Base-by-base conservation (phyloP, 2,888 invertebrate species). In the Zygogramma bicolorata region DNA sequence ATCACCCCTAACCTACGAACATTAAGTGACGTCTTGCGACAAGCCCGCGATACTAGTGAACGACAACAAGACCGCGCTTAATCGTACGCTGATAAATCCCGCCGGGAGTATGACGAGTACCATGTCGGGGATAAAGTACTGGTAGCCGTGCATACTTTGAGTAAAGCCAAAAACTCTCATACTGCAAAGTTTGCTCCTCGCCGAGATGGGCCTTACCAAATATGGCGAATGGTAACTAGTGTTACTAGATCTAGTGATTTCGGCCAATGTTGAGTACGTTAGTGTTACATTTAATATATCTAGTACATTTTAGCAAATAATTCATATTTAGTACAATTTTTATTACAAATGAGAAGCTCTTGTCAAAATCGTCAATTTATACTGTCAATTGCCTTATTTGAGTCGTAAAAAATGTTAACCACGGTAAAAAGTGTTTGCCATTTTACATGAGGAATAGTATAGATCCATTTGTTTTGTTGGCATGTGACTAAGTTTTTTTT, bases 71-170 rank as follows among this genome's bases (percentile, higher is more conserved):
- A 72, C 46, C 10, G 27, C 0, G 15, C 34, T 0, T 72, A 78
- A 38, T 25, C 22, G 6, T 57, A 72, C n/a, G 74, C 73, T 10
- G 76, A 77, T 25, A 42, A 20, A 18, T 10, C 22, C n/a, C 31
- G 78, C 66, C 67, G 77, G 10, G 66, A 69, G 0, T 49, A 20
- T n/a, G 22, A 60, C 6, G 29, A 10, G 20, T 80, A 74, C 22
- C 58, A 78, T 15, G 61, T 78, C 13, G 46, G 59, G 1, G 65
- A 67, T 34, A 40, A 59, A 27, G 65, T 75, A 8, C 31, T 63
- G 13, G 68, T 71, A 10, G 65, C 42, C 2, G 62, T 31, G 1
- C 68, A 74, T 65, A 25, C 53, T 27, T 22, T 63, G 7, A 71
- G 70, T 31, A 70, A 66, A 20, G 25, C 67, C 8, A 67, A 58